Conservation (phyloP, 2,888 invertebrate species). For the Lycia hirtaria region DNA sequence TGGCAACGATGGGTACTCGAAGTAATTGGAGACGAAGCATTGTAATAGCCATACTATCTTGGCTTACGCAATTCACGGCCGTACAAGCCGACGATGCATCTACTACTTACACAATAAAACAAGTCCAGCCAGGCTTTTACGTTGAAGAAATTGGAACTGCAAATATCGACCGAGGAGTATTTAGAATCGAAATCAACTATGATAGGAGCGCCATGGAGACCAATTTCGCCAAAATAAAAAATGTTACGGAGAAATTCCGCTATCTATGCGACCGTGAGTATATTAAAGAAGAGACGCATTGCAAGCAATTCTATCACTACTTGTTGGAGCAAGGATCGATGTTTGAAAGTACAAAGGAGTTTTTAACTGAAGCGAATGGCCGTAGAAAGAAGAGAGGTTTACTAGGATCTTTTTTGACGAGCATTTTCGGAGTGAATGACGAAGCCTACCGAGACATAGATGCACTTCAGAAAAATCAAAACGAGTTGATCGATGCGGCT, state of each 20-base stretch:
- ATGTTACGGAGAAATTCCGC: background rate
- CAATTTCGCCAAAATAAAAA: background rate
- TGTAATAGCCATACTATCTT: background rate
- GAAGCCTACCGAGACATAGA: constrained; percentile 1
- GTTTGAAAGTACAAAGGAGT: background rate
- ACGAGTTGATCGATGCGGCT: background rate
- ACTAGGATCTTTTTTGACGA: background rate
- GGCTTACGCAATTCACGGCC: background rate
- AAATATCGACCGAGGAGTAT: background rate
- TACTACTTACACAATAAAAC: background rate
- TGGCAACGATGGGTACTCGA: background rate
- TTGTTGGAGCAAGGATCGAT: background rate
- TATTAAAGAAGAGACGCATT: background rate
- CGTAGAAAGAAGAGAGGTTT: background rate
- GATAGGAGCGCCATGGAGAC: background rate
- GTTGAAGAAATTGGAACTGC: constrained; percentile 4
- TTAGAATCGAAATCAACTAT: background rate
- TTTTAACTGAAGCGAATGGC: background rate
- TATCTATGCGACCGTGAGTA: background rate
- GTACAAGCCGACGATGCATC: background rate
- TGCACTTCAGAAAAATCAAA: background rate
- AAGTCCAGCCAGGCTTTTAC: background rate
- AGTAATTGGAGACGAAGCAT: background rate
- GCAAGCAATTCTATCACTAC: constrained; percentile 1
- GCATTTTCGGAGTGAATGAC: constrained; percentile 1